Percentiles rank a stretch among this genome's conserved stretches.
Conservation (phyloP, 1,140 invertebrate species). For the Lucilia sericata region DNA sequence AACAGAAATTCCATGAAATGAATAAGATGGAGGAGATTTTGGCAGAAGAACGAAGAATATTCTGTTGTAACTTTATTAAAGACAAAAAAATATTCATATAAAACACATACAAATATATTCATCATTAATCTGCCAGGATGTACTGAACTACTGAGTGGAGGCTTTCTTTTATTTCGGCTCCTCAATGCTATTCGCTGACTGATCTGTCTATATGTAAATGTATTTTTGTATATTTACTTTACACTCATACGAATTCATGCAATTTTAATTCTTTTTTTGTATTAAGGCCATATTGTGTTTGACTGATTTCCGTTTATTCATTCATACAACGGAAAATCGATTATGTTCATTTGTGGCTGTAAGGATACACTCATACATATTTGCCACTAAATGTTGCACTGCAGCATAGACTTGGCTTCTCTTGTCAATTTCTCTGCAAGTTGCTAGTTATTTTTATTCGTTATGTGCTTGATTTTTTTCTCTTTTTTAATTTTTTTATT, state of each 20-base stretch:
- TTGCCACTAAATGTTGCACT: no score
- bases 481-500: not conserved
- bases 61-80: constrained; percentile 2
- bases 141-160: no score
- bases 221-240: not conserved
- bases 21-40: not conserved
- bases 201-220: not conserved
- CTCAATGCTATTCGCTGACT: not conserved
- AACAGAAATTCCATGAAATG: not conserved
- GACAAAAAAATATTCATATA: not conserved
- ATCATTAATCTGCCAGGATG: not conserved
- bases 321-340: constrained; percentile 16
- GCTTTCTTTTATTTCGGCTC: not conserved
- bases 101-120: not conserved
- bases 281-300: constrained; percentile 39
- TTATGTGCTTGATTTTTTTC: not conserved
- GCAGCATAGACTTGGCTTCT: no score
- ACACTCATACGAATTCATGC: not conserved
- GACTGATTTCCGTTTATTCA: constrained; percentile 35
- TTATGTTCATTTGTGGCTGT: constrained; percentile 12
- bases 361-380: not conserved
- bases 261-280: constrained; percentile 27
- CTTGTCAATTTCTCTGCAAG: not conserved
- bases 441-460: no score
- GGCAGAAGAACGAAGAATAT: not conserved